Percentiles rank a stretch among this genome's conserved stretches.
Evolutionary conservation across 1,140 invertebrate genomes (phyloP).

Genomic region (Onthophagus taurus): DNA sequence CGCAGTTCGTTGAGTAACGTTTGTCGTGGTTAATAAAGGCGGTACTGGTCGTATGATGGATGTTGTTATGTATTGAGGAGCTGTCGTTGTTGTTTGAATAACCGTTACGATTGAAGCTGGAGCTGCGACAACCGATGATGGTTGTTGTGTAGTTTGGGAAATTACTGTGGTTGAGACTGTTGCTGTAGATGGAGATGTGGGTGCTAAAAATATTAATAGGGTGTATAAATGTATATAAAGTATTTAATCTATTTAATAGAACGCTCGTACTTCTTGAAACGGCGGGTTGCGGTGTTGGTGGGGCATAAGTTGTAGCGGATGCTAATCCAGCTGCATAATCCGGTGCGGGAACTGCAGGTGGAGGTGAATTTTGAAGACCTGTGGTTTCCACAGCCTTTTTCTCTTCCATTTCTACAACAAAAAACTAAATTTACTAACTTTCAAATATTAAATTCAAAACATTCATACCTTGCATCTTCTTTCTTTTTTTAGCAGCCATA

Average conservation of each 20-base stretch:
- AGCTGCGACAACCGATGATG: slow-evolving; percentile 19
- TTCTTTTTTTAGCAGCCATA: slow-evolving; percentile 46
- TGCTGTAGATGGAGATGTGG: slow-evolving; percentile 17
- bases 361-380: slow-evolving; percentile 38
- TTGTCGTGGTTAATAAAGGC: slow-evolving; percentile 29
- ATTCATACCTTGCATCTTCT: slow-evolving; percentile 47
- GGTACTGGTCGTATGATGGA: slow-evolving; percentile 36
- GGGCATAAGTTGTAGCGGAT: slow-evolving; percentile 42
- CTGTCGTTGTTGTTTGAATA: slow-evolving; percentile 8
- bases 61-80: slow-evolving; percentile 17
- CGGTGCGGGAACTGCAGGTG: slow-evolving; percentile 38
- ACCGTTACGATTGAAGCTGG: slow-evolving; percentile 35
- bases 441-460: slow-evolving; percentile 4
- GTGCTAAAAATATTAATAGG: slow-evolving; percentile 11
- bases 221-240: not conserved
- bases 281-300: slow-evolving; percentile 31
- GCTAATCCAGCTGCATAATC: slow-evolving; percentile 41
- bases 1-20: slow-evolving; percentile 24
- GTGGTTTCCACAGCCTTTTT: slow-evolving; percentile 56
- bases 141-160: slow-evolving; percentile 34
- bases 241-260: not conserved
- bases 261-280: slow-evolving; percentile 23
- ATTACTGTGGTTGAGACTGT: slow-evolving; percentile 30
- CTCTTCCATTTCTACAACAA: slow-evolving; percentile 64
- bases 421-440: not conserved